Evolutionary conservation across 2,888 invertebrate species (phyloP).

Genomic region (Limulus polyphemus): DNA sequence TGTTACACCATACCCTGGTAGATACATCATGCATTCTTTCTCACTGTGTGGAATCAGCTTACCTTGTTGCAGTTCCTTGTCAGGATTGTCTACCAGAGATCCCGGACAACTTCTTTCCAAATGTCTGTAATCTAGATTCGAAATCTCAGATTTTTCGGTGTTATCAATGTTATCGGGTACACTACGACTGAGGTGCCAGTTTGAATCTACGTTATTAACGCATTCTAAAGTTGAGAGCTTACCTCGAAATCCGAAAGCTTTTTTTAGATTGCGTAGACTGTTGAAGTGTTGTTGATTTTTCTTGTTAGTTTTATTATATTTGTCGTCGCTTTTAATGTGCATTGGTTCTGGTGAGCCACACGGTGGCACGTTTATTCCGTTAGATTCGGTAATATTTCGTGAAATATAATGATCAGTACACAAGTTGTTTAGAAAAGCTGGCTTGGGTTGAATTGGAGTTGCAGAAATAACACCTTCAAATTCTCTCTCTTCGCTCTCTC

Average conservation of each 20-base stretch:
- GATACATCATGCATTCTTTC: neutral
- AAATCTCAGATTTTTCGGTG: constrained; percentile 12
- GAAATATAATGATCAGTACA: constrained; percentile 7
- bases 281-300: constrained; percentile 26
- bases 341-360: neutral
- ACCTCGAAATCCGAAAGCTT: constrained; percentile 13
- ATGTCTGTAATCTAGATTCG: neutral
- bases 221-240: constrained; percentile 10
- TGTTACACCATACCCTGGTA: neutral
- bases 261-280: constrained; percentile 48
- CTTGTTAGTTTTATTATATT: constrained; percentile 1
- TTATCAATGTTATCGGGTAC: constrained; percentile 52
- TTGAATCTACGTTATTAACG: constrained; percentile 42
- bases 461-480: neutral
- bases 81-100: neutral
- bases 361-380: neutral
- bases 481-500: constrained; percentile 8
- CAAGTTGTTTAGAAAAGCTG: constrained; percentile 19
- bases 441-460: constrained; percentile 9
- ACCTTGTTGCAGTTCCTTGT: too few relatives aligned
- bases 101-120: too few relatives aligned
- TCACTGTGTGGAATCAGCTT: neutral
- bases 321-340: too few relatives aligned
- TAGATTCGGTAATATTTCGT: constrained; percentile 7
- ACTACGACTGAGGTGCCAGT: constrained; percentile 70